phyloP scores from a whole-genome alignment of 2,113 vertebrate species.

The Bostrychus sinensis region DNA sequence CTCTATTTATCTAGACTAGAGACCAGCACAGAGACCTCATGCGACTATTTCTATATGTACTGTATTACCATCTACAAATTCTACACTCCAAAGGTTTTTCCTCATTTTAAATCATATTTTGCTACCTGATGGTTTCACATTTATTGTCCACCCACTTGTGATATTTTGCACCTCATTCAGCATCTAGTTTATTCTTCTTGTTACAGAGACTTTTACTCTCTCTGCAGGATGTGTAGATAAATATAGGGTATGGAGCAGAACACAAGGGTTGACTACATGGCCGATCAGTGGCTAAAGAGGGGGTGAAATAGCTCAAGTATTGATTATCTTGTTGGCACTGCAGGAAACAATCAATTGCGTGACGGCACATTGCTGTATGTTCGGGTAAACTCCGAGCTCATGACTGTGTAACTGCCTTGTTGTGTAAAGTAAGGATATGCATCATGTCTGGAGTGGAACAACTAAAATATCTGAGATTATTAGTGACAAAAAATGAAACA shows the following conservation, averaged over 20 bases:
- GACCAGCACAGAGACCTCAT: no score
- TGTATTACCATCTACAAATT: neutral
- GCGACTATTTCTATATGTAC: no score
- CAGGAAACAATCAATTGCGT: conserved; percentile 60
- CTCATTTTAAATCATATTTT: neutral
- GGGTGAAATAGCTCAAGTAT: conserved; percentile 53
- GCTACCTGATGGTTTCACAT: conserved; percentile 22
- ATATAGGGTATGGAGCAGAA: conserved; percentile 22
- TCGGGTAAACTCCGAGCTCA: conserved; percentile 22
- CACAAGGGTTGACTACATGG: conserved; percentile 23
- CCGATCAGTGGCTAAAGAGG: conserved; percentile 47
- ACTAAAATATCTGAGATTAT: neutral
- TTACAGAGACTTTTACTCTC: conserved; percentile 20
- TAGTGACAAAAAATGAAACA: neutral
- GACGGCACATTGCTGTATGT: conserved; percentile 39
- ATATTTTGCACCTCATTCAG: conserved; percentile 30
- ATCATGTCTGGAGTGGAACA: neutral
- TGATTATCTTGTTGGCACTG: conserved; percentile 64
- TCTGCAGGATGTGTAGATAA: conserved; percentile 19
- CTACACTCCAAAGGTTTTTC: neutral
- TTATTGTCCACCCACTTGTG: conserved; percentile 24
- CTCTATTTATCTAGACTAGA: no score
- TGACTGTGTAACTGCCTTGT: conserved; percentile 15
- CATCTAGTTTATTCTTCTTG: neutral
- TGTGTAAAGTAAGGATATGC: neutral